These are phyloP conservation scores for Procambarus clarkii DNA, from an alignment of 1,140 invertebrate genomes.

Conservation along the genomic window DNA sequence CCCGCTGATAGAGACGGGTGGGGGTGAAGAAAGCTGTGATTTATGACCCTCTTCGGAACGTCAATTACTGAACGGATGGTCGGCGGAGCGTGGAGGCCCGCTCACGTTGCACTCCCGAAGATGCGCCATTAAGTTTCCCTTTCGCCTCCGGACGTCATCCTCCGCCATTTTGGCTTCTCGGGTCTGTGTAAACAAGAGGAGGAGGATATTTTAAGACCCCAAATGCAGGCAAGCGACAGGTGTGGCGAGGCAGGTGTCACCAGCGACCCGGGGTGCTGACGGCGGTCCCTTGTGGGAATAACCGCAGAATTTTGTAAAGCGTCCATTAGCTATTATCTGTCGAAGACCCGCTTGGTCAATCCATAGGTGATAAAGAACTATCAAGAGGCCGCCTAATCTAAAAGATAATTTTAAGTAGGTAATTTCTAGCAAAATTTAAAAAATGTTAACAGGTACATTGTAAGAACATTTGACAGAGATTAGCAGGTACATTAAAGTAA, in stretches of 20 bases:
- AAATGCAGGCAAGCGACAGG: not conserved
- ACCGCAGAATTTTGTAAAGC: no score
- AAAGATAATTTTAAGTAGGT: no score
- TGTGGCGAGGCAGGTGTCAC: not conserved
- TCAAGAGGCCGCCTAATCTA: no score
- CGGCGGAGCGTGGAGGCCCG: not conserved
- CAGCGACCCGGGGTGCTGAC: no score
- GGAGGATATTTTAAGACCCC: not conserved
- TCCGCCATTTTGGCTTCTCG: not conserved
- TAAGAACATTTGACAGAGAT: no score
- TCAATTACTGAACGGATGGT: conserved; percentile 5
- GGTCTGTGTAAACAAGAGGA: not conserved
- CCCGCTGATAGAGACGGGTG: not conserved
- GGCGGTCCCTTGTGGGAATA: no score
- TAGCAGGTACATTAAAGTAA: no score
- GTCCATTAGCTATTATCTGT: no score
- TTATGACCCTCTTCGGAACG: not conserved
- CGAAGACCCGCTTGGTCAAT: no score
- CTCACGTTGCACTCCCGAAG: not conserved
- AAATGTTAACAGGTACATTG: no score
- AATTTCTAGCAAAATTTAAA: no score
- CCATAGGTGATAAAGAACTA: no score
- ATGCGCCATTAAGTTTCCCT: not conserved
- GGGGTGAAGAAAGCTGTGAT: not conserved
- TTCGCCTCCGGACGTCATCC: not conserved